Conservation (phyloP, 2,113 vertebrate species). For the Campylorhamphus procurvoides region DNA sequence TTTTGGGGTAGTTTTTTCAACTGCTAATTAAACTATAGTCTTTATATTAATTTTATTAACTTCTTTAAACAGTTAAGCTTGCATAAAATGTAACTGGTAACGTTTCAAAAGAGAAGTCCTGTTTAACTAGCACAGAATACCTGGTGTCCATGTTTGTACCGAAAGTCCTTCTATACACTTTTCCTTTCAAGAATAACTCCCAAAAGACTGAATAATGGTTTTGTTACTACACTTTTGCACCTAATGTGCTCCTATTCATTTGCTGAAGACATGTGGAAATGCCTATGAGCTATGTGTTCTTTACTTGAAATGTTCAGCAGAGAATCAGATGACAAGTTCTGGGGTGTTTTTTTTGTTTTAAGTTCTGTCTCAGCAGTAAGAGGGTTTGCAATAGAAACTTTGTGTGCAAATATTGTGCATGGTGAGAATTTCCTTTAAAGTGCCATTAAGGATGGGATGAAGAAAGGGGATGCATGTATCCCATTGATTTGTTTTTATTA, state of each 20-base stretch:
- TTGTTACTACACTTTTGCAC: constrained; percentile 33
- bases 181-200: neutral
- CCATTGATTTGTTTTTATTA: neutral
- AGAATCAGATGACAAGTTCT: constrained; percentile 45
- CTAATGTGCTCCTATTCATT: neutral
- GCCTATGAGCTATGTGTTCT: neutral
- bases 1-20: neutral
- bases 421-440: constrained; percentile 16
- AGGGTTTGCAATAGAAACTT: neutral
- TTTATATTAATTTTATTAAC: neutral
- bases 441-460: neutral
- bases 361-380: neutral
- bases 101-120: neutral
- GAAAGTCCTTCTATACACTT: neutral
- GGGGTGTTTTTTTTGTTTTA: neutral
- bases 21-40: neutral
- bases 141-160: neutral
- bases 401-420: constrained; percentile 20
- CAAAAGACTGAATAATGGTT: constrained; percentile 62
- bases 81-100: neutral
- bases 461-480: constrained; percentile 47
- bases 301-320: constrained; percentile 24
- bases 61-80: neutral
- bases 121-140: neutral
- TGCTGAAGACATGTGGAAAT: neutral